These are phyloP conservation scores for Ceraclea dissimilis DNA, from an alignment of 2,888 invertebrate species.

Conservation along the genomic window DNA sequence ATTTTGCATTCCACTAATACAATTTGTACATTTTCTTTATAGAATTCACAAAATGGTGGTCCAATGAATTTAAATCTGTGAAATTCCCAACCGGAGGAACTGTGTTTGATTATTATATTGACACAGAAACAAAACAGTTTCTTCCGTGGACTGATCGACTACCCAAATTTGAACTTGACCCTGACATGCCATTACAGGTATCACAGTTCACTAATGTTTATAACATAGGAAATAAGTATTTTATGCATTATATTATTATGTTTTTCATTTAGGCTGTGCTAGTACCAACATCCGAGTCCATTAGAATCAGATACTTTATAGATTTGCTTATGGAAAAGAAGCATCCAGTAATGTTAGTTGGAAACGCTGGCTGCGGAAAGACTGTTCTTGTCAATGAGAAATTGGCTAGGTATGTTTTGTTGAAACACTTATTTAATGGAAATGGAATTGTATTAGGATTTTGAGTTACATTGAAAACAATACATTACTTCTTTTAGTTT, in stretches of 20 bases:
- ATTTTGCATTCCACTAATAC: no score
- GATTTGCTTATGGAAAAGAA: conserved; percentile 82
- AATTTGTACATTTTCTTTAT: conserved; percentile 26
- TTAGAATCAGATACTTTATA: conserved; percentile 80
- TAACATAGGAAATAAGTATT: no score
- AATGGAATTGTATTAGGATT: no score
- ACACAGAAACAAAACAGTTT: conserved; percentile 84
- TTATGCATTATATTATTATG: not conserved
- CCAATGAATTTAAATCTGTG: conserved; percentile 89
- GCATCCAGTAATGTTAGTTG: conserved; percentile 92
- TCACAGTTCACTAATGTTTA: no score
- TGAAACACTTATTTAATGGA: not conserved
- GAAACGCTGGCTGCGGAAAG: conserved; percentile 90
- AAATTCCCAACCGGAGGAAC: conserved; percentile 89
- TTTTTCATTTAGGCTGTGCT: conserved; percentile 61
- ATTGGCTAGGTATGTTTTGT: conserved; percentile 44
- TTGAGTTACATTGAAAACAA: no score
- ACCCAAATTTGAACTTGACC: conserved; percentile 84
- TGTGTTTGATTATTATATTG: conserved; percentile 92
- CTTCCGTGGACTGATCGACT: conserved; percentile 84
- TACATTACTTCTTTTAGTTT: conserved; percentile 43
- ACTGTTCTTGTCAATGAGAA: conserved; percentile 75
- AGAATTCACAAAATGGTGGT: conserved; percentile 97
- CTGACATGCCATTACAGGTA: conserved; percentile 84
- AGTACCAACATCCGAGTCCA: conserved; percentile 91